Evolutionary conservation across 53 echinoderm and acorn worm genomes (phyloP).

Genomic region (Paelopatides confundens): DNA sequence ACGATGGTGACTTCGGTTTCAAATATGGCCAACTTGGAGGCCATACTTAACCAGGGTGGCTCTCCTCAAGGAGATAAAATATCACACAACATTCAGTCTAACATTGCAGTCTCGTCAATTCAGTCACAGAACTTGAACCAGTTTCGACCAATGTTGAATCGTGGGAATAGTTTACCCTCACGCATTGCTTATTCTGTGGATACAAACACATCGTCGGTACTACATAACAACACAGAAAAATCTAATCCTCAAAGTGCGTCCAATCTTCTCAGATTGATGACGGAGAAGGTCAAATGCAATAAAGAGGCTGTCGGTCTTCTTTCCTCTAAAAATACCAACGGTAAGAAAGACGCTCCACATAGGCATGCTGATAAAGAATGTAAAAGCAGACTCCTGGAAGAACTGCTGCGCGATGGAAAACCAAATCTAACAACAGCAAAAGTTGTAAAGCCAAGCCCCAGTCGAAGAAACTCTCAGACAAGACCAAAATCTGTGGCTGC

Average conservation of each 20-base stretch:
- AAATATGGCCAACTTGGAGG: not conserved
- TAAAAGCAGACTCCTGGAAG: constrained; percentile 13
- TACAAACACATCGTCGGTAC: not conserved
- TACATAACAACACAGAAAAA: not conserved
- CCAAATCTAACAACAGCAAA: not conserved
- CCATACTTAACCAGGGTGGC: not conserved
- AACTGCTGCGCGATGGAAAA: constrained; percentile 10
- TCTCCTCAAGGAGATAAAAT: not conserved
- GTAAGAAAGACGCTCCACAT: not conserved
- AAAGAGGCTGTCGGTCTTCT: not conserved
- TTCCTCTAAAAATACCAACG: not conserved
- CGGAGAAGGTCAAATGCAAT: not conserved
- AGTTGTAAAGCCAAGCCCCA: not conserved
- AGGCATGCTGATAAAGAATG: not conserved
- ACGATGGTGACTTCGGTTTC: not conserved
- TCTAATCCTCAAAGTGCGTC: constrained; percentile 2
- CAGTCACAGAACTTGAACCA: not conserved
- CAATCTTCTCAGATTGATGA: not conserved
- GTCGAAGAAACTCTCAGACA: not conserved
- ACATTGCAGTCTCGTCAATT: not conserved
- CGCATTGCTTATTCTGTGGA: not conserved
- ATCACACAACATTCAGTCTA: not conserved
- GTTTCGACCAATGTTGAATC: not conserved
- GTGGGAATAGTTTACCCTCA: constrained; percentile 13
- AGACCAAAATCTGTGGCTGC: constrained; percentile 48